These are phyloP conservation scores for Caenorhabditis sp. DNA, from an alignment of 2,888 invertebrate species.

Conservation along the genomic window DNA sequence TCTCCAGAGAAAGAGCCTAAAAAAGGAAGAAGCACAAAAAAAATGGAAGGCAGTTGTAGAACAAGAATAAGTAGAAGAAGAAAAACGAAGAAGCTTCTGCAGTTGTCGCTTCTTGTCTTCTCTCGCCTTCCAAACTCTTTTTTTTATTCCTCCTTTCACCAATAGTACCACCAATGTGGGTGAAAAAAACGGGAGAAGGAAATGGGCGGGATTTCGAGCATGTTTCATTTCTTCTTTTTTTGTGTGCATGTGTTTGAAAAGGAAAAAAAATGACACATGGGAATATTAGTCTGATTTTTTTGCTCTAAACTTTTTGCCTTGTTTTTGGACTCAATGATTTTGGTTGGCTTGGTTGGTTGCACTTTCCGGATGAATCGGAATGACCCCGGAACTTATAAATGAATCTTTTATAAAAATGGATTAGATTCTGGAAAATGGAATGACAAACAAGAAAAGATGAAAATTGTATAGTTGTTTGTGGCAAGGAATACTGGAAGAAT, in stretches of 20 bases:
- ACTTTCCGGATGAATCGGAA: background rate
- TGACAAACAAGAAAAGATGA: slow-evolving; percentile 14
- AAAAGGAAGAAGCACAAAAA: slow-evolving; percentile 4
- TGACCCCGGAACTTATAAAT: no score
- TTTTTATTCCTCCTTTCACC: slow-evolving; percentile 31
- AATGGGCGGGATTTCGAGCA: background rate
- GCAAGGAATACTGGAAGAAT: slow-evolving; percentile 7
- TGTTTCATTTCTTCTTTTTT: slow-evolving; percentile 13
- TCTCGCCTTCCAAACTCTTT: slow-evolving; percentile 34
- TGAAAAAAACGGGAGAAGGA: background rate
- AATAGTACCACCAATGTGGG: slow-evolving; percentile 36
- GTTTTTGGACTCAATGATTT: background rate
- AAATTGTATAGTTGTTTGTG: slow-evolving; percentile 22
- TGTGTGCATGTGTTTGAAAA: slow-evolving; percentile 10
- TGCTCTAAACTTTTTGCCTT: slow-evolving; percentile 16
- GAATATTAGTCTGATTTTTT: slow-evolving; percentile 35
- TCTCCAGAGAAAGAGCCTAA: slow-evolving; percentile 27
- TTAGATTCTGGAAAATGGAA: slow-evolving; percentile 5
- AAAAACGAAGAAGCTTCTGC: background rate
- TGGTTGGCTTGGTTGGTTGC: background rate
- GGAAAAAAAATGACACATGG: slow-evolving; percentile 10
- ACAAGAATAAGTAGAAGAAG: background rate
- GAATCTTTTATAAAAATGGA: background rate
- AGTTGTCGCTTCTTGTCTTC: slow-evolving; percentile 17
- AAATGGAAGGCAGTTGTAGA: slow-evolving; percentile 4